These are phyloP conservation scores for Tortrix viridana DNA, from an alignment of 2,888 invertebrate species.

Conservation along the genomic window DNA sequence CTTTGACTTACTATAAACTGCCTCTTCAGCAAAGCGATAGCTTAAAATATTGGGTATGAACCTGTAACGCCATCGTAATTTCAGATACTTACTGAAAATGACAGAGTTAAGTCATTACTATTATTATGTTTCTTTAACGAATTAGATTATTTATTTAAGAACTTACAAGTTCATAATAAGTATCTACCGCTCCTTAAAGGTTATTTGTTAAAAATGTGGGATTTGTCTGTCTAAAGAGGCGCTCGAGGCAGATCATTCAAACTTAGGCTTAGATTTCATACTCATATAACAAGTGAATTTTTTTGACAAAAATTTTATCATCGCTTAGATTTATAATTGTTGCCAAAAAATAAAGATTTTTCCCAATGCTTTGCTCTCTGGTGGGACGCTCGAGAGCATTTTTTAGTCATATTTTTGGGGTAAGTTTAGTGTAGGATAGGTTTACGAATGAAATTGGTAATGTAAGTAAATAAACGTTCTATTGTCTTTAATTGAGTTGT, in stretches of 20 bases:
- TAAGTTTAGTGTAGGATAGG: conserved; percentile 58
- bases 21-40: conserved; percentile 50
- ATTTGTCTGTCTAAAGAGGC: conserved; percentile 70
- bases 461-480: conserved; percentile 74
- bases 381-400: conserved; percentile 53
- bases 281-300: conserved; percentile 32
- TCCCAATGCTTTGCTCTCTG: conserved; percentile 64
- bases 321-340: conserved; percentile 48
- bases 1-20: conserved; percentile 63
- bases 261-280: conserved; percentile 36
- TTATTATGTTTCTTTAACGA: too few relatives aligned
- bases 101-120: too few relatives aligned
- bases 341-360: conserved; percentile 66
- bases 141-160: too few relatives aligned
- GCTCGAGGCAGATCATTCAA: conserved; percentile 52
- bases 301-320: conserved; percentile 50
- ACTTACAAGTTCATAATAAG: too few relatives aligned
- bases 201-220: conserved; percentile 6
- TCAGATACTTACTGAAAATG: too few relatives aligned
- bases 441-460: conserved; percentile 52
- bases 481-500: conserved; percentile 43
- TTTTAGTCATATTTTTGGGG: conserved; percentile 69
- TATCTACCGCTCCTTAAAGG: neutral
- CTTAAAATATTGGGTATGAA: neutral
- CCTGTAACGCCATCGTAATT: too few relatives aligned